phyloP scores from a whole-genome alignment of 2,113 vertebrate genomes.

The Rynchops niger region DNA sequence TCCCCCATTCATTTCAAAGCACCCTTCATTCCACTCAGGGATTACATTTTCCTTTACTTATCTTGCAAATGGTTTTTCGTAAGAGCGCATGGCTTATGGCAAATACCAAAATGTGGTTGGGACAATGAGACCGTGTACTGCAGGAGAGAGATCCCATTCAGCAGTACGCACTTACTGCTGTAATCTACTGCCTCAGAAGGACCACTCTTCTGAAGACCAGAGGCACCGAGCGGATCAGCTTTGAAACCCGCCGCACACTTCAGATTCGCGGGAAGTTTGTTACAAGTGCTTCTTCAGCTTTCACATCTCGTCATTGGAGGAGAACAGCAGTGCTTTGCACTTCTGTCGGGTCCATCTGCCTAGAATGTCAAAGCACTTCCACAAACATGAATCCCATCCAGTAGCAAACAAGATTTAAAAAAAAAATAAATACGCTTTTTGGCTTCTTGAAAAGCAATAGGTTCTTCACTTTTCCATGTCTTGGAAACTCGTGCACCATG shows the following conservation, averaged over 20 bases:
- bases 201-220: background rate
- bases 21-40: slow-evolving; percentile 77
- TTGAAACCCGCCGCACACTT: background rate
- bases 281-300: background rate
- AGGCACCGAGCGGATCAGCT: background rate
- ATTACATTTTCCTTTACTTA: slow-evolving; percentile 84
- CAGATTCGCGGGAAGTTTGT: background rate
- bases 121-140: slow-evolving; percentile 43
- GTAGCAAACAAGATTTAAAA: background rate
- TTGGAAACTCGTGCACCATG: rapidly evolving
- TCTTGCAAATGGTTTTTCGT: slow-evolving; percentile 77
- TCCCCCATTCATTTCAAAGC: slow-evolving; percentile 81
- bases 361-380: background rate
- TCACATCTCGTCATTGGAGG: background rate
- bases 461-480: background rate
- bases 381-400: background rate
- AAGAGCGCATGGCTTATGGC: slow-evolving; percentile 67
- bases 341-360: background rate
- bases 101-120: slow-evolving; percentile 63
- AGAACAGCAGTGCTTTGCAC: background rate
- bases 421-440: background rate
- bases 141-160: background rate
- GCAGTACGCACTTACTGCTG: background rate
- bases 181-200: slow-evolving; percentile 19
- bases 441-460: background rate